Evolutionary conservation across 2,888 invertebrate genomes (phyloP).

Genomic region (Tenthredo amoena): DNA sequence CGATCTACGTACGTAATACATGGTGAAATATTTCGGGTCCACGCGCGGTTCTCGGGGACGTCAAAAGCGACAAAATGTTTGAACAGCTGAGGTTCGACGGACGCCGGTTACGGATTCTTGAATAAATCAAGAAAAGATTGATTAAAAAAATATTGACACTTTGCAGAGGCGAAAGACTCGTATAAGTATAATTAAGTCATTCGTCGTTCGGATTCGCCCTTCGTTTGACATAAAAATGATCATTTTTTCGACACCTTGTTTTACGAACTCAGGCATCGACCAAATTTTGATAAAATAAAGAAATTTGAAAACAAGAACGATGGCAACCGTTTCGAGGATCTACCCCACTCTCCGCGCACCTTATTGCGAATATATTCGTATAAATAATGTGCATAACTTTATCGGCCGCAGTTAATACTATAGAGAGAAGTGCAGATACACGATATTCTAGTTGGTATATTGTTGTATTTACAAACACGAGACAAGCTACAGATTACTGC

Average conservation of each 20-base stretch:
- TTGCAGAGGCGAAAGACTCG: neutral
- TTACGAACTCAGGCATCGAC: neutral
- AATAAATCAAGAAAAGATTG: neutral
- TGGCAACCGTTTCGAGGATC: neutral
- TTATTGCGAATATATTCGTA: neutral
- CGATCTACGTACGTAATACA: neutral
- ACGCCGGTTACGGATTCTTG: neutral
- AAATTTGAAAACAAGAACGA: neutral
- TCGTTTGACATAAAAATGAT: neutral
- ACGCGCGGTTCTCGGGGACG: neutral
- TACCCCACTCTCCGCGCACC: neutral
- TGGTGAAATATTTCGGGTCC: neutral
- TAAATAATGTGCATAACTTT: slow-evolving; percentile 13
- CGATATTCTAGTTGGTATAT: slow-evolving; percentile 56
- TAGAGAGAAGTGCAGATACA: slow-evolving; percentile 18
- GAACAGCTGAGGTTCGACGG: slow-evolving; percentile 22
- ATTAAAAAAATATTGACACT: slow-evolving; percentile 20
- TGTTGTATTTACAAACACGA: slow-evolving; percentile 62
- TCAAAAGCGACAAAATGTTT: slow-evolving; percentile 18
- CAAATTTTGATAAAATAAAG: neutral
- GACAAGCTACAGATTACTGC: slow-evolving; percentile 57
- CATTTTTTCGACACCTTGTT: neutral
- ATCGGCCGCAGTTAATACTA: neutral
- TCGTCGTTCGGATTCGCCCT: neutral
- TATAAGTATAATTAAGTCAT: neutral